Base-by-base conservation (phyloP, 2,888 invertebrate genomes). In the Congeria kusceri region DNA sequence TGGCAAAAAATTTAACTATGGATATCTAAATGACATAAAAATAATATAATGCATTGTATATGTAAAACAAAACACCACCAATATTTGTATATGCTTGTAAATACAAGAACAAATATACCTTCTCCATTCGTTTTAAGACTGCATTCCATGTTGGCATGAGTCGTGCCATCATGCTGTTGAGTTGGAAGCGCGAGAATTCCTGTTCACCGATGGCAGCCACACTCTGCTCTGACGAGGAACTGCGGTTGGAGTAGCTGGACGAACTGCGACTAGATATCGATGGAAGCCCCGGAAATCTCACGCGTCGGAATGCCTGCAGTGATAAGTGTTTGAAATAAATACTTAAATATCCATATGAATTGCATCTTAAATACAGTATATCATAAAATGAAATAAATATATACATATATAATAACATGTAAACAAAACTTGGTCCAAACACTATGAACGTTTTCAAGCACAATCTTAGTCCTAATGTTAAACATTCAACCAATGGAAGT, bases 261-360 rank as follows among this genome's bases (percentile, higher is more conserved):
- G 83, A 84, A 61, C 86, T 84, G 13, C 88, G 87, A 78, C 88
- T 89, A 58, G 90, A 88, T 57, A 89, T 69, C 0, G 90, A 90
- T 4, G 89, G 89, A 64, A 89, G 81, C 15, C 91, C 91, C 58
- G 88, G 87, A 87, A 92, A 92, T 77, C 87, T 86, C 25, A 92
- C 92, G 39, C 84, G 86, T 1, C 90, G 86, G 79, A 90, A 90
- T 39, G 89, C 89, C 92, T 92, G 77, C n/a, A 77, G 79, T n/a
- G n/a, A n/a, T 58, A 61, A 23, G 39, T 29, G 20, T 46, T 47
- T 58, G 9, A 13, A 20, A 57, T 25, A 32, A 15, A 62, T 47
- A 3, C 18, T 28, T 23, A 29, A 3, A 28, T 27, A 25, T 56
- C 25, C 29, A 5, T 1, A 15, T 39, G 13, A 7, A 39, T 39